Percentiles rank a stretch among this genome's conserved stretches.
Conservation (phyloP, 1,140 invertebrate genomes). For the Dufourea novaeangliae region DNA sequence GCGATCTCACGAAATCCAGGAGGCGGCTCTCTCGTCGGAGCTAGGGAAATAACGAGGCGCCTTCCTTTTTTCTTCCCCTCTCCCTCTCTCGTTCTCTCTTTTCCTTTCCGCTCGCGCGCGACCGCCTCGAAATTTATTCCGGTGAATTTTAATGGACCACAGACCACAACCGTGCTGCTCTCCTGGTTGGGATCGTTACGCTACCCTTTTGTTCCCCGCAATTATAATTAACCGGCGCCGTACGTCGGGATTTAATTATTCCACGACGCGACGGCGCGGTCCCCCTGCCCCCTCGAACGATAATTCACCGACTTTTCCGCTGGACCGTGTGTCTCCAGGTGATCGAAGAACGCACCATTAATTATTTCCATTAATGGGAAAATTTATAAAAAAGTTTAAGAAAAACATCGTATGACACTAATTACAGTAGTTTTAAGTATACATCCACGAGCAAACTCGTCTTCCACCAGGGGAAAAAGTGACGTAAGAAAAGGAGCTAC, state of each 20-base stretch:
- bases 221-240: conserved; percentile 10
- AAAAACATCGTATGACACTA: too few relatives aligned
- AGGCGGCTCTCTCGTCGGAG: background rate
- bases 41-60: background rate
- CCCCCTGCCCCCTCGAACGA: too few relatives aligned
- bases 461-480: too few relatives aligned
- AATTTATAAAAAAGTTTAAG: too few relatives aligned
- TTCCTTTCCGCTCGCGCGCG: background rate
- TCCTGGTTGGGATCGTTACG: conserved; percentile 15
- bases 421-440: too few relatives aligned
- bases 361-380: too few relatives aligned
- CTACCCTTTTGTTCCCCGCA: conserved; percentile 6
- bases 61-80: background rate
- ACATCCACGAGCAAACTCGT: too few relatives aligned
- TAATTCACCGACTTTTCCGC: too few relatives aligned
- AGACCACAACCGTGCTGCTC: background rate
- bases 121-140: conserved; percentile 7
- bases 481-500: too few relatives aligned
- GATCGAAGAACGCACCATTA: too few relatives aligned
- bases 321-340: too few relatives aligned
- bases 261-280: background rate
- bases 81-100: background rate
- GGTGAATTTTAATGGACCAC: background rate
- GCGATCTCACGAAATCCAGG: conserved; percentile 32
- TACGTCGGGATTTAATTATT: conserved; percentile 10